Evolutionary conservation across 2,797 vertebrate species (phyloP).

Genomic region (Phalloptychus januarius): DNA sequence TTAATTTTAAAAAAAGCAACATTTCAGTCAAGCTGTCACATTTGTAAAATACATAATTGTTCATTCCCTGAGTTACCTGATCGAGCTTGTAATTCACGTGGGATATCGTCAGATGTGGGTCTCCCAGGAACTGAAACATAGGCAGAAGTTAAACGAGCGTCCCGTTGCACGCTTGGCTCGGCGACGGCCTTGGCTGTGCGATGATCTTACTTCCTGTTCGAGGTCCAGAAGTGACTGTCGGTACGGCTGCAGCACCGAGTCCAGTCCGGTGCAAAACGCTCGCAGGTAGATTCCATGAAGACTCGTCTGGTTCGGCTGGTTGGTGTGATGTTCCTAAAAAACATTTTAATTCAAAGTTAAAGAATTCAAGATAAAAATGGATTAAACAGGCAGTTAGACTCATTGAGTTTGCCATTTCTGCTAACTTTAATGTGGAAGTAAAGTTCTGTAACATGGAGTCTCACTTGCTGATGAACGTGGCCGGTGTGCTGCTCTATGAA

Average conservation of each 20-base stretch:
- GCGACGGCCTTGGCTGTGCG: not conserved
- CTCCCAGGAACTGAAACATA: constrained; percentile 90
- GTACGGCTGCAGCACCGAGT: constrained; percentile 95
- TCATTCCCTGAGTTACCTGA: constrained; percentile 81
- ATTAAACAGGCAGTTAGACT: not conserved
- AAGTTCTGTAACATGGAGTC: not conserved
- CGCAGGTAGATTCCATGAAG: constrained; percentile 94
- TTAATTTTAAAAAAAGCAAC: constrained; percentile 39
- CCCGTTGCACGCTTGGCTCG: not conserved
- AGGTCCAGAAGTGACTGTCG: constrained; percentile 94
- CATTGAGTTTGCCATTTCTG: not conserved
- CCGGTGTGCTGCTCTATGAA: constrained; percentile 95
- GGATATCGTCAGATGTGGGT: constrained; percentile 96
- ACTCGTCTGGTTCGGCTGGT: constrained; percentile 86
- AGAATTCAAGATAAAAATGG: not conserved
- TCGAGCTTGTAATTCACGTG: constrained; percentile 97
- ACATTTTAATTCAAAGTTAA: not conserved
- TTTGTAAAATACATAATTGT: not conserved
- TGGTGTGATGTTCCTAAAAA: constrained; percentile 86
- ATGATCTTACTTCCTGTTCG: constrained; percentile 89
- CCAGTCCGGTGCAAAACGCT: constrained; percentile 96
- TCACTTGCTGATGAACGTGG: constrained; percentile 84
- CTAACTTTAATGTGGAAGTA: not conserved
- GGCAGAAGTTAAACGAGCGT: not conserved
- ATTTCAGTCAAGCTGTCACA: not conserved